Conservation (phyloP, 2,797 vertebrate species). For the Platyrinchus mystaceus region DNA sequence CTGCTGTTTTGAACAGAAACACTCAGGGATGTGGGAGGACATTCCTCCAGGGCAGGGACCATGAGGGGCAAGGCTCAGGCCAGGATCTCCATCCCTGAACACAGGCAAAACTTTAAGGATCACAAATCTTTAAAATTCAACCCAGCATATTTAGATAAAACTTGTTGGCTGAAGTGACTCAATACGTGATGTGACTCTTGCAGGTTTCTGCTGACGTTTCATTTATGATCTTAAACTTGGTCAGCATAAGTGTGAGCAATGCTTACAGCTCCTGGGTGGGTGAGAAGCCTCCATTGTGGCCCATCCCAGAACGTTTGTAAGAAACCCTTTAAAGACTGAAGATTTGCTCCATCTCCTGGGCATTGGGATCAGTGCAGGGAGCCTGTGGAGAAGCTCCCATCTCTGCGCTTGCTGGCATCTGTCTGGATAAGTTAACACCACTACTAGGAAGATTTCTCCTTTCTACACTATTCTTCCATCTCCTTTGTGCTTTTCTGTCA, state of each 20-base stretch:
- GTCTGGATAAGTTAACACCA: not conserved
- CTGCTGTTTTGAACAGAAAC: not conserved
- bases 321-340: not conserved
- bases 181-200: fast-evolving
- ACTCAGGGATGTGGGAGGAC: not conserved
- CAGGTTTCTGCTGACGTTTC: not conserved
- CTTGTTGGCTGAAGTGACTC: not conserved
- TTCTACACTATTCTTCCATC: fast-evolving
- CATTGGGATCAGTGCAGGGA: not conserved
- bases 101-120: not conserved
- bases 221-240: not conserved
- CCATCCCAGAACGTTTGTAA: fast-evolving
- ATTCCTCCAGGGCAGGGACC: not conserved
- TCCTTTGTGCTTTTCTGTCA: not conserved
- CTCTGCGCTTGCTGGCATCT: fast-evolving
- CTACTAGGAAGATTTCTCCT: not conserved
- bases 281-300: fast-evolving
- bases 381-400: not conserved
- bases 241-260: not conserved
- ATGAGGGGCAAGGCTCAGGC: not conserved
- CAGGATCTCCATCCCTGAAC: fast-evolving
- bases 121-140: not conserved
- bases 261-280: fast-evolving
- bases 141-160: fast-evolving
- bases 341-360: conserved; percentile 46